A percentile compares a stretch with the other conserved stretches of the same genome.
Evolutionary conservation across 2,113 vertebrate genomes (phyloP).

Genomic region (Stercorarius parasiticus): DNA sequence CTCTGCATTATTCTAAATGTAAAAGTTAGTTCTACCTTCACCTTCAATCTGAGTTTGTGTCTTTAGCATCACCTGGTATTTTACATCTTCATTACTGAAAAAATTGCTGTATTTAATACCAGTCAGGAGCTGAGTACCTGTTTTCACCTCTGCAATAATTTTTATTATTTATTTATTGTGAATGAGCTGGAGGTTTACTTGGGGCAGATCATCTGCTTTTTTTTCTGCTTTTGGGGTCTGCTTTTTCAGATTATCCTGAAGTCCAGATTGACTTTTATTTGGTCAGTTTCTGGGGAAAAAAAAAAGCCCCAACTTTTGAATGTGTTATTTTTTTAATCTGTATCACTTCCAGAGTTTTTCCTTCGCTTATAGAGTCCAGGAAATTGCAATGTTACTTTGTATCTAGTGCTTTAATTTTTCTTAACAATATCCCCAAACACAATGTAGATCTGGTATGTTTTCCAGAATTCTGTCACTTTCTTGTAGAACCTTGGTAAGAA

Average conservation of each 20-base stretch:
- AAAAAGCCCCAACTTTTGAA: neutral
- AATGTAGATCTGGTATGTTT: neutral
- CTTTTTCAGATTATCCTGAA: neutral
- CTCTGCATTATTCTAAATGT: neutral
- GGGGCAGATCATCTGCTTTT: neutral
- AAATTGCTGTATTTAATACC: neutral
- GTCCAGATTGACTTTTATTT: neutral
- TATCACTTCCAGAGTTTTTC: neutral
- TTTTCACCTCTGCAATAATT: neutral
- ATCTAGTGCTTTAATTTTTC: neutral
- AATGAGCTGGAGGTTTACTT: neutral
- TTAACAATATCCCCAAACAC: neutral
- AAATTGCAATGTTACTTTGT: neutral
- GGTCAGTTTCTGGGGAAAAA: neutral
- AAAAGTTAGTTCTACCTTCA: neutral
- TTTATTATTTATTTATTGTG: neutral
- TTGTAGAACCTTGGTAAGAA: neutral
- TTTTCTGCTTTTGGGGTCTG: neutral
- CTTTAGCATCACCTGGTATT: neutral
- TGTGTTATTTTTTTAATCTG: neutral
- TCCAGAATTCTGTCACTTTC: neutral
- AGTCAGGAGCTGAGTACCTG: neutral
- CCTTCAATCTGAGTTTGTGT: neutral
- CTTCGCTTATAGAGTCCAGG: neutral
- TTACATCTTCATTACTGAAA: neutral